Conservation (phyloP, 2,113 vertebrate genomes). For the Perccottus glenii region DNA sequence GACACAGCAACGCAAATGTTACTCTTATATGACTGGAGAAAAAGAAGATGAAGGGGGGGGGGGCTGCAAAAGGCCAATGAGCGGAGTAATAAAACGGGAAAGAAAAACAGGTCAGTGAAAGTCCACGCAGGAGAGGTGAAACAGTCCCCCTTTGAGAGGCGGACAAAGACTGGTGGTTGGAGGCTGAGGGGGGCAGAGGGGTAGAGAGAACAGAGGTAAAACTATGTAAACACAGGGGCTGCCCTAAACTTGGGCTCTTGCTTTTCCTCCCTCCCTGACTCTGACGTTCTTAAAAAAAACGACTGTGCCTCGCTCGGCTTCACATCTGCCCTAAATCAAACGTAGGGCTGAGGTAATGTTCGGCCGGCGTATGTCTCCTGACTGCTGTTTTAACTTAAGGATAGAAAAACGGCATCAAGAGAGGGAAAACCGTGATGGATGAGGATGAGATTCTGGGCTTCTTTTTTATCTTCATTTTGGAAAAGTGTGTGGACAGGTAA, state of each 20-base stretch:
- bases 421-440: conserved; percentile 60
- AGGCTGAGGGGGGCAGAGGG: conserved; percentile 43
- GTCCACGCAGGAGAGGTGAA: conserved; percentile 76
- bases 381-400: conserved; percentile 86
- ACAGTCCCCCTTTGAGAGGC: conserved; percentile 71
- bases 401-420: conserved; percentile 40
- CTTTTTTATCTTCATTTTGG: conserved; percentile 74
- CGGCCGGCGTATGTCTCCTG: conserved; percentile 79
- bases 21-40: conserved; percentile 55
- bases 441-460: conserved; percentile 58
- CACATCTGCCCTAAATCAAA: conserved; percentile 90
- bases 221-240: conserved; percentile 83
- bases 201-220: conserved; percentile 68
- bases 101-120: conserved; percentile 80
- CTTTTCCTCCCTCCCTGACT: conserved; percentile 61
- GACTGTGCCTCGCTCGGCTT: conserved; percentile 67
- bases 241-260: conserved; percentile 81
- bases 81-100: conserved; percentile 74
- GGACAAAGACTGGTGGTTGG: conserved; percentile 59
- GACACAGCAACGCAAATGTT: conserved; percentile 69
- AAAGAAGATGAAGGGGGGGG: neutral
- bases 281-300: conserved; percentile 59
- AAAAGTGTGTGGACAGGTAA: conserved; percentile 25
- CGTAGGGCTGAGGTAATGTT: conserved; percentile 84
- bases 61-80: conserved; percentile 74